Evolutionary conservation across 2,797 vertebrate genomes (phyloP).

Genomic region (Myoxocephalus aenaeus): DNA sequence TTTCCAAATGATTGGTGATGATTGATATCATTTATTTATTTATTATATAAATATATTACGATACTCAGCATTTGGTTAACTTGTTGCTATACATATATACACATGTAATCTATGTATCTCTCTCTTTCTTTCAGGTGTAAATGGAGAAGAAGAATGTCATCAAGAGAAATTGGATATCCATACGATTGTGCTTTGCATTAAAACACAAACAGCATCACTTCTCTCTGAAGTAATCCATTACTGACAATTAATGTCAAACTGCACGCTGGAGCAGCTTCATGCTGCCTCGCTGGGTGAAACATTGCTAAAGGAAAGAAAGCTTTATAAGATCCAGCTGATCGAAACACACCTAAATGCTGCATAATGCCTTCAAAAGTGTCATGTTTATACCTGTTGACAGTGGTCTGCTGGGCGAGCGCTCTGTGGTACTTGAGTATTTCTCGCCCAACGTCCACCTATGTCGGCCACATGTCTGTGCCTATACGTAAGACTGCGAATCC

Average conservation of each 20-base stretch:
- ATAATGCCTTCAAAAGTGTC: constrained; percentile 99
- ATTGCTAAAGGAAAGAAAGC: constrained; percentile 80
- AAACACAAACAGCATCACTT: constrained; percentile 65
- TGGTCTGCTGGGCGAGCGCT: constrained; percentile 97
- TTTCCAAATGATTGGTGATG: too few relatives aligned
- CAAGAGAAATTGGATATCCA: constrained; percentile 59
- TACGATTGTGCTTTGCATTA: constrained; percentile 53
- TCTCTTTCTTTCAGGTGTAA: constrained; percentile 82
- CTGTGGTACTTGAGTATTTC: constrained; percentile 97
- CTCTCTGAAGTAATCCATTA: constrained; percentile 78
- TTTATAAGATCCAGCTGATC: constrained; percentile 78
- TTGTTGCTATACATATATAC: constrained; percentile 11
- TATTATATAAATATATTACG: constrained; percentile 19
- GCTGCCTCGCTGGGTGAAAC: constrained; percentile 83
- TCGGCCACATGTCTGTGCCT: constrained; percentile 87
- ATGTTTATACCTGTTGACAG: constrained; percentile 95
- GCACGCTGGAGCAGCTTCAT: constrained; percentile 83
- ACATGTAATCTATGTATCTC: constrained; percentile 8
- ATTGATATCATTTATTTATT: constrained; percentile 19
- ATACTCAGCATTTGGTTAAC: constrained; percentile 25
- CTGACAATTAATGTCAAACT: constrained; percentile 82
- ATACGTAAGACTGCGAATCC: constrained; percentile 85
- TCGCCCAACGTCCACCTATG: constrained; percentile 92
- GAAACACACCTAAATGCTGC: constrained; percentile 85
- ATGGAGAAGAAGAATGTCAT: constrained; percentile 68